Evolutionary conservation across 2,888 invertebrate genomes (phyloP).

Genomic region (Agrotis exclamationis): DNA sequence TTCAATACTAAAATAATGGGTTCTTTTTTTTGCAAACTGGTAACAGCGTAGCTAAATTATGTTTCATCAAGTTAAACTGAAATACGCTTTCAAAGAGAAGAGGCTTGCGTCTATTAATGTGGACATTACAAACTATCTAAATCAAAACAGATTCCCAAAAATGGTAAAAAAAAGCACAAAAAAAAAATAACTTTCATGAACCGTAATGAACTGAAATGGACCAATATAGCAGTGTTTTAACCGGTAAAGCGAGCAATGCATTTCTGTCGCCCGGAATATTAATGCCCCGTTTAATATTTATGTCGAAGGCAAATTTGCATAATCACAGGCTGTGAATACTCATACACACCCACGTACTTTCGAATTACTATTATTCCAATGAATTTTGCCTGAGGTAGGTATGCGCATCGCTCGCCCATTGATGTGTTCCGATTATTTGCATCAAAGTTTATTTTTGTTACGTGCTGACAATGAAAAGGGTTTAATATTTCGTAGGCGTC

Average conservation of each 20-base stretch:
- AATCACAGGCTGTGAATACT: constrained; percentile 87
- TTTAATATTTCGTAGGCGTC: constrained; percentile 46
- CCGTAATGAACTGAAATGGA: constrained; percentile 75
- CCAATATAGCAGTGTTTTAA: constrained; percentile 77
- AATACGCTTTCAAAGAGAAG: not conserved
- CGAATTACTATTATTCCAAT: constrained; percentile 87
- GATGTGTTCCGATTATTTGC: constrained; percentile 65
- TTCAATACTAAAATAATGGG: not conserved
- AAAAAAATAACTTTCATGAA: constrained; percentile 73
- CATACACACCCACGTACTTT: constrained; percentile 78
- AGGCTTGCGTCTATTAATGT: too few species aligned
- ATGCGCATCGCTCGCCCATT: constrained; percentile 59
- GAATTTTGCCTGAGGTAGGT: constrained; percentile 82
- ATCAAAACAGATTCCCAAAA: not conserved
- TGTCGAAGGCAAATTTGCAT: constrained; percentile 90
- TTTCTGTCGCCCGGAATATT: constrained; percentile 89
- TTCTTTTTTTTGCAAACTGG: not conserved
- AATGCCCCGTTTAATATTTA: constrained; percentile 91
- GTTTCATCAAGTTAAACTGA: not conserved
- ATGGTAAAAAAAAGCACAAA: too few species aligned
- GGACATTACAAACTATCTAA: not conserved
- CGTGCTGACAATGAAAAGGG: constrained; percentile 57
- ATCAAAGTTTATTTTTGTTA: constrained; percentile 68
- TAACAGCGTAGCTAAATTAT: too few species aligned
- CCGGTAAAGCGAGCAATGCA: constrained; percentile 87